Conservation (phyloP, 2,888 invertebrate genomes). For the Portevinia maculata region DNA sequence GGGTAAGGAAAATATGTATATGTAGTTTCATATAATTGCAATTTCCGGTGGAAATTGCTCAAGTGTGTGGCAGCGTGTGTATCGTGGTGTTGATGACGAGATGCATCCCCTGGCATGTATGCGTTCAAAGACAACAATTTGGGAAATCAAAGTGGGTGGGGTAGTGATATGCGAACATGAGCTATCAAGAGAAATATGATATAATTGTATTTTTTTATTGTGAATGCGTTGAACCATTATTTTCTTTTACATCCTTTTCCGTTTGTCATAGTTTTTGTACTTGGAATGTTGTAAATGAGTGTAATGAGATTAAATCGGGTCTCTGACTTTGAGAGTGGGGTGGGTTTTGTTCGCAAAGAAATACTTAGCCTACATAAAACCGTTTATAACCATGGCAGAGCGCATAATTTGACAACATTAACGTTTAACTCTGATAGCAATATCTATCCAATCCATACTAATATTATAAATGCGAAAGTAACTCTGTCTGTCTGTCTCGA, state of each 20-base stretch:
- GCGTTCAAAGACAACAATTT: conserved; percentile 41
- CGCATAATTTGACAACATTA: no score
- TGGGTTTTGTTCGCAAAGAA: no score
- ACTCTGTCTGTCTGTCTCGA: no score
- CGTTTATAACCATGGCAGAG: no score
- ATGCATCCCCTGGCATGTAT: conserved; percentile 54
- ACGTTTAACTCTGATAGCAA: no score
- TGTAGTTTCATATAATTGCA: conserved; percentile 64
- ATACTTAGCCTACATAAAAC: no score
- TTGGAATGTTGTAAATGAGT: conserved; percentile 5
- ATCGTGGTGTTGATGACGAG: conserved; percentile 38
- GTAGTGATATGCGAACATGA: conserved; percentile 41
- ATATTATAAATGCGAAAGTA: no score
- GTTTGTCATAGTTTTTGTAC: conserved; percentile 52
- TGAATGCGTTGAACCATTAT: conserved; percentile 18
- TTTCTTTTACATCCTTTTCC: conserved; percentile 62
- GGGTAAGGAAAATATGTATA: conserved; percentile 18
- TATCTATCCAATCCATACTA: no score
- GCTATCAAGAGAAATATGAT: conserved; percentile 44
- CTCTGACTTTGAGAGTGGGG: no score
- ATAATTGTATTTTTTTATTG: conserved; percentile 16
- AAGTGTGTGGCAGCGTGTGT: conserved; percentile 15
- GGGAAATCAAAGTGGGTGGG: conserved; percentile 4
- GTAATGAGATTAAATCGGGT: no score
- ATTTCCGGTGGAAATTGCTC: conserved; percentile 64